A percentile compares a stretch with the other conserved stretches of the same genome.
Conservation (phyloP, 2,888 invertebrate species). For the Erebia palarica region DNA sequence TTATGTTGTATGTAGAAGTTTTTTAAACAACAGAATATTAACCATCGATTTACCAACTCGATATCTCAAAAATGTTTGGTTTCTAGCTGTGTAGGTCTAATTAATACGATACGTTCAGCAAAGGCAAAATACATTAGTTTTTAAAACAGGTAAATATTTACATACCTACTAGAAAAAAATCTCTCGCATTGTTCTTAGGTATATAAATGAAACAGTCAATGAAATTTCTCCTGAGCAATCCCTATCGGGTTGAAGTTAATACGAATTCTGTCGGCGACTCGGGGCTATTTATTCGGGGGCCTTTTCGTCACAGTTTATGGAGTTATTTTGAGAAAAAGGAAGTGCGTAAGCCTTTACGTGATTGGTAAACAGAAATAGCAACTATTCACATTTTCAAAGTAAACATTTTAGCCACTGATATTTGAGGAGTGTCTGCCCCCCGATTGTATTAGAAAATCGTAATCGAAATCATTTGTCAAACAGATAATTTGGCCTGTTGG, state of each 20-base stretch:
- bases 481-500: no score
- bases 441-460: no score
- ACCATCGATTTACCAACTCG: no score
- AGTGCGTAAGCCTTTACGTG: conserved; percentile 25
- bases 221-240: conserved; percentile 24
- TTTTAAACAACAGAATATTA: no score
- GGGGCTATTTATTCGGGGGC: conserved; percentile 37
- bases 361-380: conserved; percentile 24
- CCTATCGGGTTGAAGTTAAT: conserved; percentile 32
- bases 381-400: background rate
- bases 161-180: background rate
- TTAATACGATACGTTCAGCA: no score
- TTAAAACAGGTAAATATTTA: no score
- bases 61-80: no score
- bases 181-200: conserved; percentile 7
- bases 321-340: conserved; percentile 18
- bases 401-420: background rate
- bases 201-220: conserved; percentile 4
- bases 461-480: no score
- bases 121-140: no score
- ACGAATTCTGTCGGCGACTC: conserved; percentile 36
- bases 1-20: no score
- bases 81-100: no score
- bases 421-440: no score
- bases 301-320: conserved; percentile 27